A percentile compares a stretch with the other conserved stretches of the same genome.
These are phyloP conservation scores for Darevskia mixta DNA, from an alignment of 2,797 vertebrate species.

Conservation along the genomic window DNA sequence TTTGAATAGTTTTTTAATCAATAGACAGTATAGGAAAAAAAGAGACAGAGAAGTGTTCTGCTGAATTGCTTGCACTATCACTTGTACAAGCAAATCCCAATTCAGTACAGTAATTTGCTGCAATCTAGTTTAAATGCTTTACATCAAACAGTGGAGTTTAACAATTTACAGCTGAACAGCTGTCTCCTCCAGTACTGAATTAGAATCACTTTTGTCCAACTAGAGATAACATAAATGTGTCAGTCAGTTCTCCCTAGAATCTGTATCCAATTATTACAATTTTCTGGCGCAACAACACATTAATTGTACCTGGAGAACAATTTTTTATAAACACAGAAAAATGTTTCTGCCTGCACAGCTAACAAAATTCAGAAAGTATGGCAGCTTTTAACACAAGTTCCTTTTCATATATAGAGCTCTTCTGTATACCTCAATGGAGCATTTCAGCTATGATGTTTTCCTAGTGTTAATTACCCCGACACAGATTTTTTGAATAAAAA, in stretches of 20 bases:
- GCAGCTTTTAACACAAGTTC: background rate
- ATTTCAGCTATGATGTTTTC: background rate
- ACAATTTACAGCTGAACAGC: background rate
- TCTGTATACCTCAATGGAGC: background rate
- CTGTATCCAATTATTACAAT: background rate
- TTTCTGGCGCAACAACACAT: background rate
- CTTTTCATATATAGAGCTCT: background rate
- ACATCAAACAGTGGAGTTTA: background rate
- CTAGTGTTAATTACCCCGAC: slow-evolving; percentile 14
- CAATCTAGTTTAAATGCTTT: background rate
- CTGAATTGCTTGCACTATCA: background rate
- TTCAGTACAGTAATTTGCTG: background rate
- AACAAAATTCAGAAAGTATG: background rate
- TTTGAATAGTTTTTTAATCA: background rate
- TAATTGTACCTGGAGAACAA: too few species aligned
- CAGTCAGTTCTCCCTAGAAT: background rate
- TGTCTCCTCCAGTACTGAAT: background rate
- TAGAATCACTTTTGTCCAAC: background rate
- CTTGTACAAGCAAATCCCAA: background rate
- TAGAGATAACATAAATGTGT: background rate
- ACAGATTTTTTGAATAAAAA: background rate
- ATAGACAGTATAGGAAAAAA: background rate
- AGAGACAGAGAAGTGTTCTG: background rate
- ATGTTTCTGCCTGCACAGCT: background rate
- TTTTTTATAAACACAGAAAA: background rate